Conservation (phyloP, 2,888 invertebrate genomes). For the Agrenia bidenticulata region DNA sequence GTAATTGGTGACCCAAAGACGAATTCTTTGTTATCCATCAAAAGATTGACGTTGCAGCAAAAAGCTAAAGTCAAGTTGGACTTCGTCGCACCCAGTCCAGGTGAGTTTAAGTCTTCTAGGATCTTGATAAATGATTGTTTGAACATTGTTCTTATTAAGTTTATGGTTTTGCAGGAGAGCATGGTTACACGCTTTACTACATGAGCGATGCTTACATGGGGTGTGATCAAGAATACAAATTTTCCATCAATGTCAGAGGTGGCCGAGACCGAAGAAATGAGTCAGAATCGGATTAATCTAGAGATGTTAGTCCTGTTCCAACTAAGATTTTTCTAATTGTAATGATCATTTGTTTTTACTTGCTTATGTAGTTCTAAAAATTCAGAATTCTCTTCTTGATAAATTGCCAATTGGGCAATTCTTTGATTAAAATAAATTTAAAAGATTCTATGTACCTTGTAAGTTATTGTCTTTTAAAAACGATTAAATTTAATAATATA, state of each 20-base stretch:
- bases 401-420: no score
- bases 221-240: constrained; percentile 98
- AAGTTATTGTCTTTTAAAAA: no score
- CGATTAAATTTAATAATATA: no score
- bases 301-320: no score
- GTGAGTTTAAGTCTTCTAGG: constrained; percentile 43
- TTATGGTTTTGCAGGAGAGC: constrained; percentile 64
- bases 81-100: constrained; percentile 86
- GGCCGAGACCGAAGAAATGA: constrained; percentile 40
- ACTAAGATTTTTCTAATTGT: no score
- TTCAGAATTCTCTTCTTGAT: no score
- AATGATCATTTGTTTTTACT: no score
- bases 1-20: constrained; percentile 95
- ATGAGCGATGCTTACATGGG: constrained; percentile 99
- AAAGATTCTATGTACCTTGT: no score
- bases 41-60: constrained; percentile 90
- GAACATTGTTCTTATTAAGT: constrained; percentile 9
- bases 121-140: neutral
- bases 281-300: constrained; percentile 23
- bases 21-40: constrained; percentile 94
- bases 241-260: constrained; percentile 76
- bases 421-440: no score
- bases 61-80: constrained; percentile 84
- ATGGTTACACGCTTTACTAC: constrained; percentile 92
- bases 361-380: no score